Conservation (phyloP, 1,140 invertebrate genomes). For the Brachionus rotundiformis region DNA sequence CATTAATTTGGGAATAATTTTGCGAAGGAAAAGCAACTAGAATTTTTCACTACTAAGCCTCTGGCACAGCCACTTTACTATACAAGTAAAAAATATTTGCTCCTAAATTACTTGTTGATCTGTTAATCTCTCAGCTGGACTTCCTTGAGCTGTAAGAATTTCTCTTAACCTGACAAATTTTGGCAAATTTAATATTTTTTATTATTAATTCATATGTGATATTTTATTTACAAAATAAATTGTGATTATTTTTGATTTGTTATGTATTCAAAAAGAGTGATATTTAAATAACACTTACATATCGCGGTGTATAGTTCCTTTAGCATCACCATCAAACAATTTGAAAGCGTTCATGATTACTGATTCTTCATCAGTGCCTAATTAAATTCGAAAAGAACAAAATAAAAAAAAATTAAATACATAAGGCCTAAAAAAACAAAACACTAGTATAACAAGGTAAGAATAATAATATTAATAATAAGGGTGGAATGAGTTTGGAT, state of each 20-base stretch:
- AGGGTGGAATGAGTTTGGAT: not conserved
- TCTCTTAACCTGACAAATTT: constrained; percentile 38
- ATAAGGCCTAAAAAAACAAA: no score
- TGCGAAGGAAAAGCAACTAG: not conserved
- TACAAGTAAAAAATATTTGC: not conserved
- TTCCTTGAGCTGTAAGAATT: constrained; percentile 40
- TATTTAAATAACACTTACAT: not conserved
- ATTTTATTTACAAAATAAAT: no score
- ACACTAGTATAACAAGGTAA: no score
- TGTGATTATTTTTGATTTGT: no score
- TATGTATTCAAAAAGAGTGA: constrained; percentile 63
- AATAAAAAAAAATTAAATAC: no score
- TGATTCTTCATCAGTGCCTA: constrained; percentile 82
- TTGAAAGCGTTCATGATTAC: constrained; percentile 90
- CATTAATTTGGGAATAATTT: not conserved
- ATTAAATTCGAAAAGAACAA: not conserved
- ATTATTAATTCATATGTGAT: not conserved
- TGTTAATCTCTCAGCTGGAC: constrained; percentile 27
- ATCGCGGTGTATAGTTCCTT: constrained; percentile 44
- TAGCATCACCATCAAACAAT: constrained; percentile 79
- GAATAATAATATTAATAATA: no score
- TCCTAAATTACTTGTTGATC: constrained; percentile 32
- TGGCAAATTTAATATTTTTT: no score
- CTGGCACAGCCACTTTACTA: no score
- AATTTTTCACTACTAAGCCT: not conserved